phyloP scores from a whole-genome alignment of 2,797 vertebrate species.

The Calcarius lapponicus region DNA sequence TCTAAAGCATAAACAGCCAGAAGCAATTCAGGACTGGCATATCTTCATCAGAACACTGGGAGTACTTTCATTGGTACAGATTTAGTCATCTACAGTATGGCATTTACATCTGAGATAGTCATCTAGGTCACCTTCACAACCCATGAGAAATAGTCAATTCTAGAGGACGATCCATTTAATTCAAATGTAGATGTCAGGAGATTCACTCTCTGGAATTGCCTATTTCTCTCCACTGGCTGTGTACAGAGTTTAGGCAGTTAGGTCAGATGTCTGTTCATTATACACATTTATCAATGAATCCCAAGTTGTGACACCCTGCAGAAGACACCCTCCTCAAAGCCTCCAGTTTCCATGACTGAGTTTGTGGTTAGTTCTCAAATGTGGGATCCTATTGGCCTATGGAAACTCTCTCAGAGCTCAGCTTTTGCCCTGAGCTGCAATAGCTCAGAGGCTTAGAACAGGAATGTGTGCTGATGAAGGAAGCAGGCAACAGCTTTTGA shows the following conservation, averaged over 20 bases:
- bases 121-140: conserved; percentile 41
- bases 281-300: neutral
- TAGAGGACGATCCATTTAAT: neutral
- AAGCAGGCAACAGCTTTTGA: neutral
- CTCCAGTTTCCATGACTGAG: fast-evolving
- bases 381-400: neutral
- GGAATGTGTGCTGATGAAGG: neutral
- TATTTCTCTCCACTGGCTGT: neutral
- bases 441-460: neutral
- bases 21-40: neutral
- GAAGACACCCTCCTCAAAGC: neutral
- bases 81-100: conserved; percentile 32
- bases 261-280: neutral
- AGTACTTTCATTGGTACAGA: neutral
- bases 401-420: too few relatives aligned
- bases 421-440: neutral
- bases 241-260: neutral
- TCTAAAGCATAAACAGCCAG: neutral
- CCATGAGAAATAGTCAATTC: neutral
- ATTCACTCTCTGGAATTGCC: neutral
- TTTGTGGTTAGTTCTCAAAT: neutral
- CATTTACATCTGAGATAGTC: conserved; percentile 30
- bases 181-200: neutral
- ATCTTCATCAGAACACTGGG: conserved; percentile 14
- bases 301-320: neutral